Conservation (phyloP, 2,113 vertebrate species). For the Hirundichthys speculiger region DNA sequence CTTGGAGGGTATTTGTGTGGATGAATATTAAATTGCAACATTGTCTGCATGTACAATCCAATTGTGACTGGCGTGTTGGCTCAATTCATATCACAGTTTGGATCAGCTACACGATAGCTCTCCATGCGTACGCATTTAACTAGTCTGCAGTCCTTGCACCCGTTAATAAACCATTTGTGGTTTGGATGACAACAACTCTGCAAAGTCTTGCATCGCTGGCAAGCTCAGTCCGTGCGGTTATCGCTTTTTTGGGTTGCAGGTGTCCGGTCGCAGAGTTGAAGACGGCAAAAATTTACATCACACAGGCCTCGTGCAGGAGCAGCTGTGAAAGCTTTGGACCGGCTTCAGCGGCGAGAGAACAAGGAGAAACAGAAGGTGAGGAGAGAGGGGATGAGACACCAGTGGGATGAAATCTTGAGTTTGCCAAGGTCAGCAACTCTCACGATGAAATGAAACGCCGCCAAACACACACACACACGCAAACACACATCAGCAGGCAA, state of each 20-base stretch:
- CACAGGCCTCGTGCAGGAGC: not conserved
- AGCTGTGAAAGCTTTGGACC: not conserved
- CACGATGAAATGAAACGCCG: slow-evolving; percentile 53
- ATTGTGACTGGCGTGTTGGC: no score
- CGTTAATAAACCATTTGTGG: no score
- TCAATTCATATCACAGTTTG: no score
- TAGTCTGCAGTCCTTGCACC: no score
- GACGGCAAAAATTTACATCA: not conserved
- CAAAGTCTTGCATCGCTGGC: no score
- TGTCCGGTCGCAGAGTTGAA: no score
- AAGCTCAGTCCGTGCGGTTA: no score
- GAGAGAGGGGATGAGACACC: slow-evolving; percentile 43
- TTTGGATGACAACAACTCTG: no score
- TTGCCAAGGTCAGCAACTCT: slow-evolving; percentile 72
- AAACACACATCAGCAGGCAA: slow-evolving; percentile 16
- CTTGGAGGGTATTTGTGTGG: slow-evolving; percentile 35
- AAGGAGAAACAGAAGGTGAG: slow-evolving; percentile 23
- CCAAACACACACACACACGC: slow-evolving; percentile 19
- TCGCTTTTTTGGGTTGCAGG: no score
- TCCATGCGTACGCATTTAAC: no score
- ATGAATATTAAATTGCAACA: not conserved
- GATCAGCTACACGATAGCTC: no score
- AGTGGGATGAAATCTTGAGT: slow-evolving; percentile 50
- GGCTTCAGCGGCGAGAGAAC: slow-evolving; percentile 14
- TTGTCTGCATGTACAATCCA: no score